These are phyloP conservation scores for Montipora sp. DNA, from an alignment of 64 coral and sea anemone species.

Conservation along the genomic window DNA sequence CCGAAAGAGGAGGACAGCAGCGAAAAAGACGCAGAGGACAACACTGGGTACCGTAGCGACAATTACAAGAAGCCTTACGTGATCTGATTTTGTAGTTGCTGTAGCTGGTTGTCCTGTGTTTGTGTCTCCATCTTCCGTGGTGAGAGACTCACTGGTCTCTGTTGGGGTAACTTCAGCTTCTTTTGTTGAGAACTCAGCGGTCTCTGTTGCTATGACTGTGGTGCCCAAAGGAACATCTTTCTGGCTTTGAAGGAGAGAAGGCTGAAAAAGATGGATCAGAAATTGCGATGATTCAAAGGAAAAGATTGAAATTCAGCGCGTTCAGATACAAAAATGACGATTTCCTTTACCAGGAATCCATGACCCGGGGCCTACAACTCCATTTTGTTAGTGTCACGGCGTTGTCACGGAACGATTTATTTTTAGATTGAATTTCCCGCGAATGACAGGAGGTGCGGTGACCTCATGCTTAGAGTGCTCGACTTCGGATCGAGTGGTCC, in stretches of 20 bases:
- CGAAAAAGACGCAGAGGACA: constrained; percentile 14
- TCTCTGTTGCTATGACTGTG: neutral
- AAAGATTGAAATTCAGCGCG: neutral
- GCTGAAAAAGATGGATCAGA: neutral
- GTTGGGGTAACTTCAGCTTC: neutral
- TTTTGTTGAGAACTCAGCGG: neutral
- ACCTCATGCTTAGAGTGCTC: too few species aligned
- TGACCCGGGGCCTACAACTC: too few species aligned
- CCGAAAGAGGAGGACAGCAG: constrained; percentile 50
- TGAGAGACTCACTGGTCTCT: neutral
- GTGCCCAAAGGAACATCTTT: too few species aligned
- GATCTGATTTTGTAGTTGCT: neutral
- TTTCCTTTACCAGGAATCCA: too few species aligned
- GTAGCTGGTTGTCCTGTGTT: constrained; percentile 9
- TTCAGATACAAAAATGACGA: too few species aligned
- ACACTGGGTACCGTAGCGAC: constrained; percentile 47
- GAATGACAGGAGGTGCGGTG: too few species aligned
- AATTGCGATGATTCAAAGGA: neutral
- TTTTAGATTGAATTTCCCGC: too few species aligned
- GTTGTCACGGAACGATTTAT: too few species aligned
- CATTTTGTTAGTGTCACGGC: too few species aligned
- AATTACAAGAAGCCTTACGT: constrained; percentile 50
- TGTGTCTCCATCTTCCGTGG: neutral
- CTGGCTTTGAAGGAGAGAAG: neutral
- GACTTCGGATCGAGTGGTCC: too few species aligned